Conservation (phyloP, 2,113 vertebrate species). For the Hepsetus odoe region DNA sequence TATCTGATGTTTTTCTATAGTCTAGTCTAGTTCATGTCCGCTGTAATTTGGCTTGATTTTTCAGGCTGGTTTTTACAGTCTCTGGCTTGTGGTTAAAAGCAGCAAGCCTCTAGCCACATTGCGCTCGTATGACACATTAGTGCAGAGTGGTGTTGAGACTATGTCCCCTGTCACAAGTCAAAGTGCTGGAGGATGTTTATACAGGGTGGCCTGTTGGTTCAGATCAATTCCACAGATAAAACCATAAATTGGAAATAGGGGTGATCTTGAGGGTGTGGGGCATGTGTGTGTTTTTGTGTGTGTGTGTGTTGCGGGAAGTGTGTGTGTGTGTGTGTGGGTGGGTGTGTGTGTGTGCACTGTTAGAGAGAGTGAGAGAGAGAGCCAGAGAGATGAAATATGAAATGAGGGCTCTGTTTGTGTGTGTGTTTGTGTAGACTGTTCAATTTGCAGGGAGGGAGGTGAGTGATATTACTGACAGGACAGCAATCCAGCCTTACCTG, state of each 20-base stretch:
- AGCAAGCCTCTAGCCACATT: neutral
- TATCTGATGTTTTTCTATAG: neutral
- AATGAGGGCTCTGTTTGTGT: slow-evolving; percentile 33
- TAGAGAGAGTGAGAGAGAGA: slow-evolving; percentile 1
- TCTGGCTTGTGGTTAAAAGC: neutral
- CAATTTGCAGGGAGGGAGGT: slow-evolving; percentile 37
- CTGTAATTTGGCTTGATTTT: neutral
- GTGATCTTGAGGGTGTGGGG: slow-evolving; percentile 19
- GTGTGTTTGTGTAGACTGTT: slow-evolving; percentile 11
- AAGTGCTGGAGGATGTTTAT: slow-evolving; percentile 46
- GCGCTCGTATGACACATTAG: neutral
- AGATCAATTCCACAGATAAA: slow-evolving; percentile 52
- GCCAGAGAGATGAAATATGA: slow-evolving; percentile 42
- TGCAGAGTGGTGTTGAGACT: slow-evolving; percentile 3
- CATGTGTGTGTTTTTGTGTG: too few species aligned
- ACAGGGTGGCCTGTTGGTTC: slow-evolving; percentile 39
- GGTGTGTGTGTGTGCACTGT: slow-evolving; percentile 22
- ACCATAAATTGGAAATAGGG: slow-evolving; percentile 54
- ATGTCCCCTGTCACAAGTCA: slow-evolving; percentile 41
- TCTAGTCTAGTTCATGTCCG: neutral
- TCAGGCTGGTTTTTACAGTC: neutral
- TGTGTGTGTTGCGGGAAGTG: too few species aligned
- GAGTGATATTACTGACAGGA: slow-evolving; percentile 40
- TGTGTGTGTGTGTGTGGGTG: slow-evolving; percentile 20
- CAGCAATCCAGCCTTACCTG: slow-evolving; percentile 42